phyloP scores from a whole-genome alignment of 2,797 vertebrate species.

The Enteromius fasciolatus region DNA sequence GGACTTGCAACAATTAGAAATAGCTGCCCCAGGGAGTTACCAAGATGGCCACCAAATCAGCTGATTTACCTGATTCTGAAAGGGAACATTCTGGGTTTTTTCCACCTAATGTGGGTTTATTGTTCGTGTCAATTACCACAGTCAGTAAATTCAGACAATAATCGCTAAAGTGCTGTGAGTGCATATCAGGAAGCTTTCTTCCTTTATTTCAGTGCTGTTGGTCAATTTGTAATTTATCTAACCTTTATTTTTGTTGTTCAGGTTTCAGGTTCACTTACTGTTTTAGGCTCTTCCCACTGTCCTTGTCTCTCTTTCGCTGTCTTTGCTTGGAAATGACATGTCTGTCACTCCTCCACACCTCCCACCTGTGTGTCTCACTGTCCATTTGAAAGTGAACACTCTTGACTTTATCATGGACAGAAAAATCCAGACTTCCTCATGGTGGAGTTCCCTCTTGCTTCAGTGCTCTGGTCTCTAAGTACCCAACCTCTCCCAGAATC shows the following conservation, averaged over 20 bases:
- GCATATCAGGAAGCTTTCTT: background rate
- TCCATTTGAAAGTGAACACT: slow-evolving; percentile 37
- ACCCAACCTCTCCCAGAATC: slow-evolving; percentile 36
- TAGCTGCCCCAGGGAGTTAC: slow-evolving; percentile 18
- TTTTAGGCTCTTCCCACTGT: background rate
- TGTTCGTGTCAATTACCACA: background rate
- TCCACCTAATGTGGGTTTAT: background rate
- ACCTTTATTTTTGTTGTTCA: slow-evolving; percentile 18
- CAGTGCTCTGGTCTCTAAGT: slow-evolving; percentile 4
- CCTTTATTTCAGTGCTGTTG: background rate
- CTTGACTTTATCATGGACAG: slow-evolving; percentile 29
- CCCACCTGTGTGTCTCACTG: slow-evolving; percentile 32
- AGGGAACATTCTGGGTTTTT: background rate
- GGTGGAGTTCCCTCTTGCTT: slow-evolving; percentile 38
- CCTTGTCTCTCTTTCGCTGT: slow-evolving; percentile 32
- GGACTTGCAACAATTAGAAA: background rate
- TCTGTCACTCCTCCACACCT: slow-evolving; percentile 41
- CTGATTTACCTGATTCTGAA: background rate
- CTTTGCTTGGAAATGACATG: slow-evolving; percentile 33
- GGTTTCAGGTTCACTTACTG: slow-evolving; percentile 13
- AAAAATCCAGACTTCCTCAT: slow-evolving; percentile 39
- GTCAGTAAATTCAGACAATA: slow-evolving; percentile 3
- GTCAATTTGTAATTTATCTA: background rate
- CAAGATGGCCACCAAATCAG: background rate
- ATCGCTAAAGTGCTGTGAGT: background rate